Conservation (phyloP, 2,888 invertebrate genomes). For the Schizaphis graminum region DNA sequence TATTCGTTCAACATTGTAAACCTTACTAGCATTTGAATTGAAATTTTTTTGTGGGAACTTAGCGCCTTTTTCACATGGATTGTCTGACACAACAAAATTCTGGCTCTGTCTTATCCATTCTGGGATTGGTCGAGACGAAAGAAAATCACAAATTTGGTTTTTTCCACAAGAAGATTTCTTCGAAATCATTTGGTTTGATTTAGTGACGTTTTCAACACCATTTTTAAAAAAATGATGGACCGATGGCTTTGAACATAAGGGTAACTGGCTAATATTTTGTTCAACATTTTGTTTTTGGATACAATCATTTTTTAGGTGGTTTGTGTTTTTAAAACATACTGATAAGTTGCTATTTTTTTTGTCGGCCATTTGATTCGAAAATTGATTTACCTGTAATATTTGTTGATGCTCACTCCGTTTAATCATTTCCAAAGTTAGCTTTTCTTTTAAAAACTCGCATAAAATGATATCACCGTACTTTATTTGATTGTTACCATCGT, state of each 20-base stretch:
- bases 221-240: not conserved
- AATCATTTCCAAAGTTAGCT: not conserved
- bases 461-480: not conserved
- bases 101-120: not conserved
- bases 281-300: not conserved
- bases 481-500: not conserved
- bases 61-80: not conserved
- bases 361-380: not conserved
- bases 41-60: not conserved
- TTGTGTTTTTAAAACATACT: not conserved
- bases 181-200: not conserved
- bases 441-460: not conserved
- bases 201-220: not conserved
- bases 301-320: not conserved
- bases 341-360: not conserved
- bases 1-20: not conserved
- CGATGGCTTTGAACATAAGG: not conserved
- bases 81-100: not conserved
- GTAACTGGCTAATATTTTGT: not conserved
- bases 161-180: not conserved
- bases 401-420: not conserved
- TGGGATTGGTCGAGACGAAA: not conserved
- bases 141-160: constrained; percentile 12
- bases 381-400: not conserved
- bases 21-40: not conserved